Percentiles rank a stretch among this genome's conserved stretches.
Conservation (phyloP, 2,113 vertebrate species). For the Chitala chitala region DNA sequence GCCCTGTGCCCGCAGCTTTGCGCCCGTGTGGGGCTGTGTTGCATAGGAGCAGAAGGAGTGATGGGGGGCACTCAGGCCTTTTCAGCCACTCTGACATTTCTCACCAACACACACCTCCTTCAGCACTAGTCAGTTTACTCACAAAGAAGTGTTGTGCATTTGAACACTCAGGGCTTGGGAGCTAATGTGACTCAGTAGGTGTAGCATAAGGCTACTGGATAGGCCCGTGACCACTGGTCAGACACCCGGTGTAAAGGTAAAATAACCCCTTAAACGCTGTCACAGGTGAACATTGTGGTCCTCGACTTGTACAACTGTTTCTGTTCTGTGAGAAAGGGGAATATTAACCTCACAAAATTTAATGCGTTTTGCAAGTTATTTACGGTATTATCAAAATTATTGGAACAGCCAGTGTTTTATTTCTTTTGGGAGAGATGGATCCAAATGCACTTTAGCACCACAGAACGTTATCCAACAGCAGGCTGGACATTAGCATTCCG, state of each 20-base stretch:
- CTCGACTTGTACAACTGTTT: too few species aligned
- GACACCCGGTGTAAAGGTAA: too few species aligned
- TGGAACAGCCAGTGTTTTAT: background rate
- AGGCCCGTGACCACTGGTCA: background rate
- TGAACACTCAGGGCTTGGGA: slow-evolving; percentile 45
- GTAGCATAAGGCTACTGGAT: slow-evolving; percentile 46
- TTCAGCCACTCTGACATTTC: too few species aligned
- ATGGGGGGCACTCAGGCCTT: too few species aligned
- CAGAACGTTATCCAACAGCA: background rate
- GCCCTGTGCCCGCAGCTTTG: background rate
- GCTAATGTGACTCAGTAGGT: slow-evolving; percentile 58
- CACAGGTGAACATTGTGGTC: too few species aligned
- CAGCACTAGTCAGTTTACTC: background rate
- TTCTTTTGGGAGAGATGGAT: background rate
- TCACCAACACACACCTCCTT: too few species aligned
- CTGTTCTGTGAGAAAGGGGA: too few species aligned
- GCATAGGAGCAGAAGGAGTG: too few species aligned
- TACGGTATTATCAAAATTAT: too few species aligned
- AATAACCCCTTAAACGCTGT: too few species aligned
- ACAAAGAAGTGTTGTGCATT: background rate
- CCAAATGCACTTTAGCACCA: background rate
- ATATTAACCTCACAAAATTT: background rate
- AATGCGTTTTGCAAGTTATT: background rate
- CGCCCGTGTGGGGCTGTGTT: too few species aligned
- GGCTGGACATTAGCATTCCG: slow-evolving; percentile 39